Conservation (phyloP, 1,140 invertebrate genomes). For the Bombyx mandarina region DNA sequence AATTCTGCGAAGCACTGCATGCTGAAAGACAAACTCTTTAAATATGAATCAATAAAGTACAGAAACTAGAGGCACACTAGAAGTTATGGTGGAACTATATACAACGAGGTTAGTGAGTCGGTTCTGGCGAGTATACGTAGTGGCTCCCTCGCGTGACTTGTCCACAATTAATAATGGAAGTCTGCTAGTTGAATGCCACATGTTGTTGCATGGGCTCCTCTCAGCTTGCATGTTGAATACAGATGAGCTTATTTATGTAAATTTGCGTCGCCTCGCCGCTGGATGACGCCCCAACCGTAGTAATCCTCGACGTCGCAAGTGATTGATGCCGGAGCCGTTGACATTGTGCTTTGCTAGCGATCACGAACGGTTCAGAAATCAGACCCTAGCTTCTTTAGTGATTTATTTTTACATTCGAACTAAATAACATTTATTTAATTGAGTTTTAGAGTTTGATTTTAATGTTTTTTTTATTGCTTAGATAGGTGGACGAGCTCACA, state of each 20-base stretch:
- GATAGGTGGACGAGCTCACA: too few species aligned
- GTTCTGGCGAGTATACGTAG: conserved; percentile 16
- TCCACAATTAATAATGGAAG: conserved; percentile 60
- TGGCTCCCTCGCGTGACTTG: conserved; percentile 38
- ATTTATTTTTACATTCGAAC: neutral
- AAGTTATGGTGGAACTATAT: conserved; percentile 34
- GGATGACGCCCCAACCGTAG: conserved; percentile 39
- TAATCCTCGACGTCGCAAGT: conserved; percentile 50
- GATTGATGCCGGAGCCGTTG: conserved; percentile 50
- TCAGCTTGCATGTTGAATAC: conserved; percentile 54
- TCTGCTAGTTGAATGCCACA: conserved; percentile 55
- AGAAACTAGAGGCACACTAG: conserved; percentile 14
- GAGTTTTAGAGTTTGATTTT: neutral
- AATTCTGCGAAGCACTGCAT: too few species aligned
- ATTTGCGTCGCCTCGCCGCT: conserved; percentile 39
- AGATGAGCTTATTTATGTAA: conserved; percentile 67
- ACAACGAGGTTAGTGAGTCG: conserved; percentile 21
- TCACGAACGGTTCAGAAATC: conserved; percentile 12
- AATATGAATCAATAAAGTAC: conserved; percentile 5
- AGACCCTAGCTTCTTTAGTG: too few species aligned
- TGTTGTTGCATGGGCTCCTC: conserved; percentile 57
- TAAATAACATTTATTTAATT: neutral
- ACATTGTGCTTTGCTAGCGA: conserved; percentile 37
- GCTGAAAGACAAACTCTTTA: neutral
- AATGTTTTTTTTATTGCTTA: too few species aligned